Percentiles rank a stretch among this genome's conserved stretches.
Conservation (phyloP, 30 jellyfish, hydroid and myxozoan genomes). For the Mastigias papua region DNA sequence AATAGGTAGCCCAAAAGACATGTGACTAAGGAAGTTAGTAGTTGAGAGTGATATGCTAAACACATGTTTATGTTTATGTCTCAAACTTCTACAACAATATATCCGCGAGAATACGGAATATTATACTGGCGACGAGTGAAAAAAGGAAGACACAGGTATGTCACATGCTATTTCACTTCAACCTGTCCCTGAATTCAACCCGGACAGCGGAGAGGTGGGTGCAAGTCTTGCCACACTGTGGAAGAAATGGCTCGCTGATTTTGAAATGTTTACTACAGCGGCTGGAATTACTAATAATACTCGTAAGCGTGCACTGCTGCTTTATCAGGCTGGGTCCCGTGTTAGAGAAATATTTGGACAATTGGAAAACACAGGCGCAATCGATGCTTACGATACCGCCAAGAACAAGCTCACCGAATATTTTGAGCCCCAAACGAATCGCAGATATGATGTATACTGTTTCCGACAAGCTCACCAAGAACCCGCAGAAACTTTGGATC, state of each 20-base stretch:
- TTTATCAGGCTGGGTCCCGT: conserved; percentile 33
- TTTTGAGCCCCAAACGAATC: conserved; percentile 16
- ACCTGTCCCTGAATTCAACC: not conserved
- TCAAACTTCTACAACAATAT: too few species aligned
- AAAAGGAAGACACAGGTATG: too few species aligned
- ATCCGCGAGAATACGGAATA: too few species aligned
- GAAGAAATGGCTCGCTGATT: conserved; percentile 24
- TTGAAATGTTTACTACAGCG: not conserved
- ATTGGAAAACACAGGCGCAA: not conserved
- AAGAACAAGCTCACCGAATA: conserved; percentile 7
- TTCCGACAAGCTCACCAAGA: conserved; percentile 16
- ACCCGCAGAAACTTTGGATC: not conserved
- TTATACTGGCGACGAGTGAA: too few species aligned
- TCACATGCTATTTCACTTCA: too few species aligned
- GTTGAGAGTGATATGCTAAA: too few species aligned
- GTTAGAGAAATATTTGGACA: conserved; percentile 28
- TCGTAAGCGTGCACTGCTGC: conserved; percentile 6
- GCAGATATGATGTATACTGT: conserved; percentile 6
- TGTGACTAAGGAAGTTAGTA: too few species aligned
- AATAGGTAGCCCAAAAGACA: too few species aligned
- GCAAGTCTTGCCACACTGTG: conserved; percentile 16
- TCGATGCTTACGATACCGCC: not conserved
- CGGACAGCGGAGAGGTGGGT: not conserved
- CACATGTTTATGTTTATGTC: too few species aligned
- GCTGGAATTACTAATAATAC: not conserved